Evolutionary conservation across 2,888 invertebrate genomes (phyloP), one percentile per base, ranked within the genome.

Genomic region (Bhutanitis thaidina): DNA sequence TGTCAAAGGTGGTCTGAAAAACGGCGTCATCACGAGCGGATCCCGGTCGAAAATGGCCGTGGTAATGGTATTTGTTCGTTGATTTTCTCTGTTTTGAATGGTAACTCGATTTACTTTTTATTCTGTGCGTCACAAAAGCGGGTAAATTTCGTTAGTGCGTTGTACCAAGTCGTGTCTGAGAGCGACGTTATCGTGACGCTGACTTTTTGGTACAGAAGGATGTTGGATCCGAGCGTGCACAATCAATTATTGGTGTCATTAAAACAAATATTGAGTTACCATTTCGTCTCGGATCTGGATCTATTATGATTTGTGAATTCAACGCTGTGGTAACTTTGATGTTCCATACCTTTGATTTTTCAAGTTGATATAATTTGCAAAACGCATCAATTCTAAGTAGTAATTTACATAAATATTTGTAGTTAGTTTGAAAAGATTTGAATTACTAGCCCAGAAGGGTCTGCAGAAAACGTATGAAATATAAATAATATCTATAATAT

Each of bases 31-130:
- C 88, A 88, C 88, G 88, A 86, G 82, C 82, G 78, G 76, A 71
- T 76, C 77, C 76, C 79, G 75, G 65, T 79, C 76, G 73, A 77
- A 86, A 85, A 86, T 81, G 79, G 80, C 85, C 85, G 84, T 85
- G 80, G 66, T 88, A 88, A 88, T 86, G 72, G 77, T 85, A 74
- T 89, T 88, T 87, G 86, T 88, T 77, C 73, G 86, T 87, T 71
- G 83, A 88, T 89, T 89, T 84, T 85, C 75, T 87, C 85, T 86
- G 82, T 86, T 89, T 88, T 82, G 78, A 52, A 70, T 74, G 65
- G 80, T 89, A 89, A 89, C 89, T 89, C 81, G 89, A 89, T 89
- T 89, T 88, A 81, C 77, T 89, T 89, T 89, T 89, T 87, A 79
- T 84, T 63, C 69, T 56, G 53, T 49, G 50, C 48, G 59, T 67